Evolutionary conservation across 2,113 vertebrate genomes (phyloP), one percentile per base, ranked within the genome.

Genomic region (Cisticola juncidis): DNA sequence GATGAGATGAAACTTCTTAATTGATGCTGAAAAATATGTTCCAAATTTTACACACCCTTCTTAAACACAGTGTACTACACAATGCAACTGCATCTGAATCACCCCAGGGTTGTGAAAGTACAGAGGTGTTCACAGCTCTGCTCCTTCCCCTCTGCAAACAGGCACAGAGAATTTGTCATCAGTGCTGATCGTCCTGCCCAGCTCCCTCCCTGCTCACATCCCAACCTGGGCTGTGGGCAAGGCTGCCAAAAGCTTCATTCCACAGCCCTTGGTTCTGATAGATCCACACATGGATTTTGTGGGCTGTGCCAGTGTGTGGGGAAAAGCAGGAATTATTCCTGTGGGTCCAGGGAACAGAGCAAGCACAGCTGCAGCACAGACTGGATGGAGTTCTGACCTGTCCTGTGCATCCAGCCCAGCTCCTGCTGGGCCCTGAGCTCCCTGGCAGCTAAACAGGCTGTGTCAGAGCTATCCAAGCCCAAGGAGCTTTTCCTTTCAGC

Each of bases 31-130:
- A 91, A 94, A 79, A 40, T 47, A 29, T 1, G 20, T 68, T 83
- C 74, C 69, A 60, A 7, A 60, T 68, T 86, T 94, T 81, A 93
- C 92, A 96, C 79, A 35, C 92, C 92, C 88, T 88, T 83, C 65
- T 86, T 92, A 94, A 97, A 58, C 65, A 88, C 0, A 84, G 83
- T 80, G 68, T 86, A 15, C 64, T n/a, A 31, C 53, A 29, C 17
- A 16, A 35, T 56, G 66, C 20, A 57, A 29, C 74, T 74, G 77
- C 72, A 28, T 38, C 33, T 93, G 81, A 90, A 57, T 92, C 94
- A 95, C 50, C 13, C 1, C 40, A n/a, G 58, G 79, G 45, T 92
- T 92, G 94, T 68, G 87, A 81, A 91, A 91, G 86, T 26, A 6
- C 64, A 60, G 61, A 21, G 42, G 73, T 51, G 36, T 86, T 51